Conservation (phyloP, 2,797 vertebrate genomes). For the Vipera latastei region DNA sequence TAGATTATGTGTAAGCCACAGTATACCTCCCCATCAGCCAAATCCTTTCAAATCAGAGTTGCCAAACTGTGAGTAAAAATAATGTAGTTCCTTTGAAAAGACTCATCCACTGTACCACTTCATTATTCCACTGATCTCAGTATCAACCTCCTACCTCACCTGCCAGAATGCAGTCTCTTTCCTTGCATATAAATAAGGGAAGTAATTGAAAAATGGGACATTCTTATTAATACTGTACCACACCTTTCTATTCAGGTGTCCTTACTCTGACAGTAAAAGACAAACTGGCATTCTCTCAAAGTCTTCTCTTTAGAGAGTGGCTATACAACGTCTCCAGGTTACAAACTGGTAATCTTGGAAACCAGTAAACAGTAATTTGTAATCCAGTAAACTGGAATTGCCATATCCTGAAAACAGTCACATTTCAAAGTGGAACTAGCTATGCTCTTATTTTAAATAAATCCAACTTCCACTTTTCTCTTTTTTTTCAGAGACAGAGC, state of each 20-base stretch:
- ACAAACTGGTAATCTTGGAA: background rate
- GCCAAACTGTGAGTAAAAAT: background rate
- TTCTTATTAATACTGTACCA: background rate
- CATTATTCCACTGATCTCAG: background rate
- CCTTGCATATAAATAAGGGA: background rate
- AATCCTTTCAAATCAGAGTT: background rate
- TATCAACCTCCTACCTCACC: background rate
- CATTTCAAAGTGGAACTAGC: background rate
- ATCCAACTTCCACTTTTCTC: background rate
- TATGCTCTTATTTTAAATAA: background rate
- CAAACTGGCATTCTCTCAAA: background rate
- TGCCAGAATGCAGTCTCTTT: background rate
- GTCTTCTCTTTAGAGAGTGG: background rate
- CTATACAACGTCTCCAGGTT: background rate
- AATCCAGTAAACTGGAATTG: background rate
- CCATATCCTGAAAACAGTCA: background rate
- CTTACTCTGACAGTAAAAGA: background rate
- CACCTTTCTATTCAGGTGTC: background rate
- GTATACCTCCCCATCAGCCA: background rate
- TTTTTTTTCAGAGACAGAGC: background rate
- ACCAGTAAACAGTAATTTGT: background rate
- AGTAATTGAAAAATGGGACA: background rate
- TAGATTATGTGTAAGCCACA: background rate
- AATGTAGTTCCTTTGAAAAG: background rate
- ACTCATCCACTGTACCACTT: background rate